Evolutionary conservation across 2,113 vertebrate genomes (phyloP).

Genomic region (Thomomys bottae): DNA sequence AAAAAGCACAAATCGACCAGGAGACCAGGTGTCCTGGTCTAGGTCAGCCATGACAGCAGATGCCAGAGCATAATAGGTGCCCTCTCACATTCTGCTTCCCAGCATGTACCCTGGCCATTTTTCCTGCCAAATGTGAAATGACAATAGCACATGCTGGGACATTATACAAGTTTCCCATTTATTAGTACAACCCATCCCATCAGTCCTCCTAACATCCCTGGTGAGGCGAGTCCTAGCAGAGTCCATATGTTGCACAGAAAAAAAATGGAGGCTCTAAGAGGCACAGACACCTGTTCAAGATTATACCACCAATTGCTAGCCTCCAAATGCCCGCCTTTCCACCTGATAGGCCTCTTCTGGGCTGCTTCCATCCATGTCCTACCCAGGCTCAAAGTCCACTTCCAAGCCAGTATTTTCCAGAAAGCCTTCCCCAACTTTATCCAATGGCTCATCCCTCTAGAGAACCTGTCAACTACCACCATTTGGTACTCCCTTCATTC

Average conservation of each 20-base stretch:
- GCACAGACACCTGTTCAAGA: constrained; percentile 8
- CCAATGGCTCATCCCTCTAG: neutral
- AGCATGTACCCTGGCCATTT: neutral
- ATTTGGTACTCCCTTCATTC: neutral
- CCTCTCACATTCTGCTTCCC: neutral
- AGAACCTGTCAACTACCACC: neutral
- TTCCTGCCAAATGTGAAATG: neutral
- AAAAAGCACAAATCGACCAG: neutral
- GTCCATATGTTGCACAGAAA: constrained; percentile 29
- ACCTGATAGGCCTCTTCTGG: neutral
- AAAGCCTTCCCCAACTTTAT: neutral
- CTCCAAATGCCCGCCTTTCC: constrained; percentile 5
- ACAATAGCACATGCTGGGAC: neutral
- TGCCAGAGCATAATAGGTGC: neutral
- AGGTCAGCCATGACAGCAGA: neutral
- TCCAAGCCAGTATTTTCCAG: constrained; percentile 4
- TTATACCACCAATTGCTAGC: neutral
- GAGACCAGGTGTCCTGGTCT: neutral
- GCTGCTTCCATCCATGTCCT: neutral
- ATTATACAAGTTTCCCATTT: neutral
- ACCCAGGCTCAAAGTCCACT: constrained; percentile 21
- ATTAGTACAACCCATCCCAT: neutral
- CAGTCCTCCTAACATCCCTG: neutral
- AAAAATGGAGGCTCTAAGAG: constrained; percentile 12
- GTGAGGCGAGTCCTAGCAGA: neutral